A percentile compares a stretch with the other conserved stretches of the same genome.
These are phyloP conservation scores for Gopherus flavomarginatus DNA, from an alignment of 2,113 vertebrate genomes.

Conservation along the genomic window DNA sequence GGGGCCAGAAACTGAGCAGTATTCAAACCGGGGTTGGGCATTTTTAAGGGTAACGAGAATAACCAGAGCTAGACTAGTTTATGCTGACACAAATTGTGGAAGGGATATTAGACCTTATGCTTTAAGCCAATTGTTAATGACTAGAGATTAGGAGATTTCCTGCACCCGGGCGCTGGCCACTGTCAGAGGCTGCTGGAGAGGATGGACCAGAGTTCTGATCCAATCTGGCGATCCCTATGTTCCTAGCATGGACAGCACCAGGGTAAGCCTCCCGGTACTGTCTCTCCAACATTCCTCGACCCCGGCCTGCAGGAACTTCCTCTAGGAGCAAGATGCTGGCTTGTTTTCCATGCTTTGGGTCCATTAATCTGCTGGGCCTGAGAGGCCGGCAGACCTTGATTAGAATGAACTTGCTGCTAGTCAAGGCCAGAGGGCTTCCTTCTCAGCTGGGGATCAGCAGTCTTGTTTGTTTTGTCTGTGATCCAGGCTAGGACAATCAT, in stretches of 20 bases:
- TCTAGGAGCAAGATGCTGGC: not conserved
- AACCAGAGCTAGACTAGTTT: not conserved
- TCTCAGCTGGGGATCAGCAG: not conserved
- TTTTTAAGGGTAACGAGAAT: not conserved
- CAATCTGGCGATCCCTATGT: not conserved
- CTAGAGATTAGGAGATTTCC: not conserved
- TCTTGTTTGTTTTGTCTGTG: not conserved
- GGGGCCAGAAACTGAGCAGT: not conserved
- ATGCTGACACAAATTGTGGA: not conserved
- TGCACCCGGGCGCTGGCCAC: not conserved
- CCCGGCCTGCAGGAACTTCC: not conserved
- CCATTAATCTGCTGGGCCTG: not conserved
- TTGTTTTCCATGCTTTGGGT: not conserved
- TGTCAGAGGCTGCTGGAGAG: not conserved
- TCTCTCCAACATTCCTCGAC: no score
- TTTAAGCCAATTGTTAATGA: not conserved
- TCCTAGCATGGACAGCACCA: rapidly evolving
- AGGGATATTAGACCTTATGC: not conserved
- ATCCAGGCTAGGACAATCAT: not conserved
- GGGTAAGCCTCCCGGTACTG: not conserved
- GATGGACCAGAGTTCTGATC: not conserved
- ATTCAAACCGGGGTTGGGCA: not conserved
- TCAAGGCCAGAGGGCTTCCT: not conserved
- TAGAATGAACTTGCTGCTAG: slow-evolving; percentile 3
- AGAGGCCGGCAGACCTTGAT: not conserved